Base-by-base conservation (phyloP, 2,113 vertebrate species). In the Pygoscelis antarcticus region DNA sequence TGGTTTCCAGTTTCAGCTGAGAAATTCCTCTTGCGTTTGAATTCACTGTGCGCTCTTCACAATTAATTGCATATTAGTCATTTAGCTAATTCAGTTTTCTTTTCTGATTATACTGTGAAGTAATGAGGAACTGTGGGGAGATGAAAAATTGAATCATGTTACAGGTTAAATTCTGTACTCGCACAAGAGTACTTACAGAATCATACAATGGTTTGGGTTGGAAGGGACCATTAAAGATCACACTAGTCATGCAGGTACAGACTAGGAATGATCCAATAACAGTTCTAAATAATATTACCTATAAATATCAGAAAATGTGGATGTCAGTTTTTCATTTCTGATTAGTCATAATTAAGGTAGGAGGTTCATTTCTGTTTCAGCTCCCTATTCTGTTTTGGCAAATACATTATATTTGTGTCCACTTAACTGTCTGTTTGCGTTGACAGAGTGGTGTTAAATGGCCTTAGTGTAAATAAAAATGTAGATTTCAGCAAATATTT, bases 21-120 rank as follows among this genome's bases (percentile, higher is more conserved):
- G 70, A 74, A 89, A 82, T 95, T 93, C 87, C 69, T 90, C 74
- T 89, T 77, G 49, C 91, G 66, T 88, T 93, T 91, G 34, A 72
- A 70, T 90, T 87, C 46, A 14, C 40, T 57, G 1, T 23, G 46
- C 23, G 10, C 47, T 77, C 70, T 57, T 87, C 36, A 80, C 75
- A 91, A 66, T 74, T 79, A 90, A 80, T 86, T 85, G 64, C 10
- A 15, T 58, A 23, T 77, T 77, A 66, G 44, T 71, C 14, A 44
- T n/a, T 76, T 89, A 83, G 62, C 65, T 83, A 85, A 76, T 92
- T 88, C 54, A 66, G 29, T 38, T 11, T 74, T 94, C 60, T 60
- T 74, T 26, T 47, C 57, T 36, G 32, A 62, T 51, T 69, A 29
- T 76, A 21, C 30, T 64, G 47, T 27, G 11, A 77, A 44, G 69